A percentile compares a stretch with the other conserved stretches of the same genome.
Evolutionary conservation across 2,113 vertebrate species (phyloP).

Genomic region (Xiphophorus couchianus): DNA sequence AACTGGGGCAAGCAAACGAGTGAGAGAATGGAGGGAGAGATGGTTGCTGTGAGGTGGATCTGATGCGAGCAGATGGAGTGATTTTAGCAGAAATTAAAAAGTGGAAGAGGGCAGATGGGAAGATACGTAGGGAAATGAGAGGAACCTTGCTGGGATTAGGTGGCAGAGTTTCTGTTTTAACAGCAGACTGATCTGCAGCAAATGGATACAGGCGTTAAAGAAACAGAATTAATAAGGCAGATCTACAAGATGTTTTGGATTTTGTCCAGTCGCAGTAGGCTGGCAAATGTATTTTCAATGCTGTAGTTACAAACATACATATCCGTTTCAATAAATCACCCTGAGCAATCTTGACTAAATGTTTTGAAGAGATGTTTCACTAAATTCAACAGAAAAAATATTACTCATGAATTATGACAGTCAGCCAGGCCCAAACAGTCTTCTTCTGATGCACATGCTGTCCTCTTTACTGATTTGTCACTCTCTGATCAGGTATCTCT

Average conservation of each 20-base stretch:
- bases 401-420: slow-evolving; percentile 1
- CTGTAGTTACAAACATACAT: background rate
- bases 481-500: slow-evolving; percentile 98
- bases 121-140: slow-evolving; percentile 3
- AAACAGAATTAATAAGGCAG: slow-evolving; percentile 6
- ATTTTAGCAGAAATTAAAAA: slow-evolving; percentile 41
- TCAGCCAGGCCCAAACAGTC: background rate
- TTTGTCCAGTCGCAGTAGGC: no score
- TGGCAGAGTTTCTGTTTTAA: slow-evolving; percentile 4
- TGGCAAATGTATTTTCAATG: background rate
- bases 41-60: slow-evolving; percentile 14
- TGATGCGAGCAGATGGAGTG: slow-evolving; percentile 38
- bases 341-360: background rate
- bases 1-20: slow-evolving; percentile 62
- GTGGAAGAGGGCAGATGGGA: slow-evolving; percentile 8
- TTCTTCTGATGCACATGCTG: slow-evolving; percentile 40
- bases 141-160: slow-evolving; percentile 14
- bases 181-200: background rate
- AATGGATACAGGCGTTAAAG: background rate
- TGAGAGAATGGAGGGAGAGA: slow-evolving; percentile 25
- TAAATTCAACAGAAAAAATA: background rate
- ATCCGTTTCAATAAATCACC: background rate
- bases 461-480: slow-evolving; percentile 88
- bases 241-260: background rate
- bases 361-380: background rate